Base-by-base conservation (phyloP, 2,113 vertebrate genomes). In the Bostrychus sinensis region DNA sequence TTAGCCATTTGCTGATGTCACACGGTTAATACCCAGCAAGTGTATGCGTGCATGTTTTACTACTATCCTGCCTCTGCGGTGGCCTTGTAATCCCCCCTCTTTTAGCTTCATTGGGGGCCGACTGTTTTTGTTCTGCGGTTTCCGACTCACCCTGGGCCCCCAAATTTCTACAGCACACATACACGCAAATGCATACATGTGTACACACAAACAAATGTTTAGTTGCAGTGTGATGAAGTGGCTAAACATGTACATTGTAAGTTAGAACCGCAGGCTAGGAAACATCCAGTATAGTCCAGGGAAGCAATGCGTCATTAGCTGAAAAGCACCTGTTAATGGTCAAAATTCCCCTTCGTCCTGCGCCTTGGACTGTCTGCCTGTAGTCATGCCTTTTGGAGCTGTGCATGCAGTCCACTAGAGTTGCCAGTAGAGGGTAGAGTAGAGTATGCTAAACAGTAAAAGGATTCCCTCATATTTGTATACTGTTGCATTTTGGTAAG, bases 121-220 rank as follows among this genome's bases (percentile, higher is more conserved):
- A 5, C 64, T 86, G 80, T 87, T 86, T 88, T 63, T 82, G 56
- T 81, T 86, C 55, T 79, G 81, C 55, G 87, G 82, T 88, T 80
- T 78, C 66, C 62, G 28, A 41, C 63, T 81, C 70, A 77, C 72
- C 62, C 65, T 61, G 60, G 75, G 71, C 73, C 76, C 62, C 75
- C 32, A 56, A 19, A 45, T 83, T 77, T 66, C 39, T 59, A 63
- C 62, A 63, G 43, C 55, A 51, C 56, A 48, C 60, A 63, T 41
- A 38, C 37, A 63, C 57, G 36, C 58, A 42, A 38, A 70, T 22
- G 25, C 41, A 62, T 46, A 61, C 17, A 59, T 48, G 41, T 19
- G 22, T 26, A 53, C 59, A 51, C 68, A 63, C 5, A 17, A 30
- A 26, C 13, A 37, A 63, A 63, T 69, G 56, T 86, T 83, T 56